Evolutionary conservation across 2,797 vertebrate species (phyloP), one percentile per base, ranked within the genome.

Genomic region (Parambassis ranga): DNA sequence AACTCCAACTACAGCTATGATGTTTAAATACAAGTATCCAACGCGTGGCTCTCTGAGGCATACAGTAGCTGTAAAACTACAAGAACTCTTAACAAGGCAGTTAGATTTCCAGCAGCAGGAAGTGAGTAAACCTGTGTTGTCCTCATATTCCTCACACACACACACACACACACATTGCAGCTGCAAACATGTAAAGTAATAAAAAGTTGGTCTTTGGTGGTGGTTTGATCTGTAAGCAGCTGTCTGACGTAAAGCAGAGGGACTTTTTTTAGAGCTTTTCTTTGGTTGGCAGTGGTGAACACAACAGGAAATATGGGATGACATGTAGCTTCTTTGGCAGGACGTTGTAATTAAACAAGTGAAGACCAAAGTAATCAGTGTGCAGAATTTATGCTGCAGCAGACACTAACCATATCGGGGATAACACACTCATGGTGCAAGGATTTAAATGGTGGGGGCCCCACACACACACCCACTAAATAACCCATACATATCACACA

Each of bases 271-370:
- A 9, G 27, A 24, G 10, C 43, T 32, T 33, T 44, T 18, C 7
- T 39, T 64, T n/a, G 8, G 46, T 7, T 8, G 10, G 27, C 14
- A 26, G 15, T 0, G 10, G 23, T 6, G 14, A 48, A 16, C 14
- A 48, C 14, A 48, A 42, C 19, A 44, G 16, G 28, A 71, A 60
- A 13, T 20, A 16, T 3, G 2, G 5, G 52, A 43, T 28, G 39
- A 57, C 27, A 27, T 36, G 24, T 64, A 16, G 27, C 1, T 3
- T 24, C 18, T 65, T 20, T 42, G 24, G 19, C 39, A 44, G 28
- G 14, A 38, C 7, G 10, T 18, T 32, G 51, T 46, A 59, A 71
- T 60, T 59, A 68, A 71, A 75, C 5, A 3, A 41, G 27, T 22
- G 49, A 26, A 28, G 5, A 56, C 18, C 22, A 35, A 60, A 23